A percentile compares a stretch with the other conserved stretches of the same genome.
These are phyloP conservation scores for Gnathonemus longibarbis DNA, from an alignment of 2,113 vertebrate genomes.

Conservation along the genomic window DNA sequence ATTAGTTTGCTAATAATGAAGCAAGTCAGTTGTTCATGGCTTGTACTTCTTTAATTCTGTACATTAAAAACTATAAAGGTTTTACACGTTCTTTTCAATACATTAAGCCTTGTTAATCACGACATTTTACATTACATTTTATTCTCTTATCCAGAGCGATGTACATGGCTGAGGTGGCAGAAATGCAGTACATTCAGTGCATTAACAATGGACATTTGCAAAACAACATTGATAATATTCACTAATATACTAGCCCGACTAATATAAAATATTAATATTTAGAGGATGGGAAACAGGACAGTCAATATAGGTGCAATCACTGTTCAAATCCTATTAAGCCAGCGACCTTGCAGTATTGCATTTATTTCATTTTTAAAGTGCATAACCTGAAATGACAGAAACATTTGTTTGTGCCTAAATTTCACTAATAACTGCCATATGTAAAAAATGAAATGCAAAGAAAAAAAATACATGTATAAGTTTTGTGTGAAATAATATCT, in stretches of 20 bases:
- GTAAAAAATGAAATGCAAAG: background rate
- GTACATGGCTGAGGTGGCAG: background rate
- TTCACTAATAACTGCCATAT: background rate
- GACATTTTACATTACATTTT: constrained; percentile 18
- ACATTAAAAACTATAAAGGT: constrained; percentile 13
- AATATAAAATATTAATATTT: constrained; percentile 40
- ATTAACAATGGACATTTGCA: constrained; percentile 7
- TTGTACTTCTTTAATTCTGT: constrained; percentile 13
- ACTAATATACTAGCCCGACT: constrained; percentile 58
- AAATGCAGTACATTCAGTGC: constrained; percentile 4
- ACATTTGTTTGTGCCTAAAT: background rate
- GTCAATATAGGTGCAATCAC: constrained; percentile 7
- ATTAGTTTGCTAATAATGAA: background rate
- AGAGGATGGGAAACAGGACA: background rate
- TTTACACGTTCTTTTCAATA: constrained; percentile 7
- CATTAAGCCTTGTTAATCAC: constrained; percentile 34
- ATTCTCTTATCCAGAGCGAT: background rate
- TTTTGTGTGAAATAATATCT: background rate
- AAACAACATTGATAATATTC: constrained; percentile 27
- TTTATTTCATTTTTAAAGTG: constrained; percentile 9
- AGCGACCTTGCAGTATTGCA: constrained; percentile 2
- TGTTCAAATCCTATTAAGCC: background rate
- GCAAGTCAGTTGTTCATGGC: background rate
- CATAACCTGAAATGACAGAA: constrained; percentile 4
- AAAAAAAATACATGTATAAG: background rate